phyloP scores from a whole-genome alignment of 2,113 vertebrate genomes.

The Crotalus tigris region DNA sequence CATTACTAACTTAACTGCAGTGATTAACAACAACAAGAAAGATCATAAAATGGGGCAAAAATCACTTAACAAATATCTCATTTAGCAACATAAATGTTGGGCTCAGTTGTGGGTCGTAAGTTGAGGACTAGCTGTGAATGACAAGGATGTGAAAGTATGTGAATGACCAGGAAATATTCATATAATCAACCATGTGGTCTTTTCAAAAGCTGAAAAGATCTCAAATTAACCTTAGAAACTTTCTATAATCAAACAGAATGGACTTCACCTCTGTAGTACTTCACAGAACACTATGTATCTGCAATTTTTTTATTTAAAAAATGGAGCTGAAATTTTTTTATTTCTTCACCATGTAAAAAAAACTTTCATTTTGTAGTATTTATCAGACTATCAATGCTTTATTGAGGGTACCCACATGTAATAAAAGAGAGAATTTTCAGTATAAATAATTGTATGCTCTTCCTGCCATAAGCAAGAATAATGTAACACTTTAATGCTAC shows the following conservation, averaged over 20 bases:
- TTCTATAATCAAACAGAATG: background rate
- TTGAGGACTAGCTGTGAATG: background rate
- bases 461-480: rapidly evolving
- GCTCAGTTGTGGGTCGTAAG: background rate
- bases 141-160: background rate
- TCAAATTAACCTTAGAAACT: background rate
- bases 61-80: background rate
- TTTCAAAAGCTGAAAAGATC: background rate
- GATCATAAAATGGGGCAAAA: background rate
- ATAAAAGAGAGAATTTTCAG: background rate
- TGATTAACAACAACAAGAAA: background rate
- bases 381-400: background rate
- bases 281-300: background rate
- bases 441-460: background rate
- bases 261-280: background rate
- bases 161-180: background rate
- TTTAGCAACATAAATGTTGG: background rate
- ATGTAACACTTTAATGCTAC: background rate
- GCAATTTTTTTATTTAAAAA: background rate
- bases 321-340: background rate
- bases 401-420: background rate
- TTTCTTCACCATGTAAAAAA: background rate
- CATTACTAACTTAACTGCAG: background rate
- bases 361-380: background rate
- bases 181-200: background rate